These are phyloP conservation scores for Paelopatides confundens DNA, from an alignment of 53 echinoderm and acorn worm genomes.

Conservation along the genomic window DNA sequence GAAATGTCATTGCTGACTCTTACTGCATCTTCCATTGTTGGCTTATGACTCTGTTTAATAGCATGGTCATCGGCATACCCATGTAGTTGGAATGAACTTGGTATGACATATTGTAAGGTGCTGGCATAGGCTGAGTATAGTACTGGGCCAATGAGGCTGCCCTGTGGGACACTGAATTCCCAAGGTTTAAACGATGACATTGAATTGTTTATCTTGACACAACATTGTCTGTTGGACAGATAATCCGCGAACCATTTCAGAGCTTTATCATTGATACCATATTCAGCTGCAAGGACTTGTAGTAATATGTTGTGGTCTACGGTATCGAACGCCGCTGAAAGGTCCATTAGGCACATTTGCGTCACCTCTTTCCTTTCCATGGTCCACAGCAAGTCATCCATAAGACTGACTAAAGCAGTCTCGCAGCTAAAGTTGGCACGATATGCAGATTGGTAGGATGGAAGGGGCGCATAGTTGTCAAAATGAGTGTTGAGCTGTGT, in stretches of 20 bases:
- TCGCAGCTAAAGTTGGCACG: not conserved
- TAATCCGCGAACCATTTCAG: not conserved
- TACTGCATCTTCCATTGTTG: not conserved
- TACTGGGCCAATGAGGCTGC: not conserved
- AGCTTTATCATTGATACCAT: not conserved
- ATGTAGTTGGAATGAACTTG: not conserved
- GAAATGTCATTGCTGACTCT: not conserved
- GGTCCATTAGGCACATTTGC: not conserved
- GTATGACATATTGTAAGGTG: not conserved
- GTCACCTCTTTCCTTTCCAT: not conserved
- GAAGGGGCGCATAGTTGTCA: not conserved
- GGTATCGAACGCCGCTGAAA: not conserved
- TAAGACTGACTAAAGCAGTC: slow-evolving; percentile 18
- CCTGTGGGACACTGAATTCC: slow-evolving; percentile 2
- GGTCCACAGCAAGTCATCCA: not conserved
- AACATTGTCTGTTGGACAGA: not conserved
- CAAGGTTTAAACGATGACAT: not conserved
- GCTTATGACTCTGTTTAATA: not conserved
- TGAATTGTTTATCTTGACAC: not conserved
- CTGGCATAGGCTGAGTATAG: not conserved
- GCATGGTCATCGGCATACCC: not conserved
- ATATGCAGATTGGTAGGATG: slow-evolving; percentile 10
- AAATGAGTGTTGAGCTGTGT: not conserved
- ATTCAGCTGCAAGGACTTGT: not conserved
- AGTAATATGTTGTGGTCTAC: not conserved